Percentiles rank a stretch among this genome's conserved stretches.
phyloP scores from a whole-genome alignment of 2,888 invertebrate genomes.

The Mantis religiosa region DNA sequence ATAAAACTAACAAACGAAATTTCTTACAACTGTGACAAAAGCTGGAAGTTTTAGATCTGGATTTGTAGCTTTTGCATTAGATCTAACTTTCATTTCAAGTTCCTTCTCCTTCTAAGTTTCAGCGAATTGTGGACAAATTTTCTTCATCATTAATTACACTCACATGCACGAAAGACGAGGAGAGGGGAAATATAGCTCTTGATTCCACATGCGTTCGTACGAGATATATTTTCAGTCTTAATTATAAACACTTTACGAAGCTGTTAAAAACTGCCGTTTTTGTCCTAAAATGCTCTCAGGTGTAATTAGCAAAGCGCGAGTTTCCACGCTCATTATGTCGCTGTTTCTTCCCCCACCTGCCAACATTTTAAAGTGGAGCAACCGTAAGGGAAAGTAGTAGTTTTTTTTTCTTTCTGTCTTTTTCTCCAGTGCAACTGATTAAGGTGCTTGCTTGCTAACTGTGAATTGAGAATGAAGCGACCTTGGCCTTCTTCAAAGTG shows the following conservation, averaged over 20 bases:
- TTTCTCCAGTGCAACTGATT: neutral
- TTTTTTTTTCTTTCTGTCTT: neutral
- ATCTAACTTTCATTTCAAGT: too few species aligned
- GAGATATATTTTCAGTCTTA: neutral
- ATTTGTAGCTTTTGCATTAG: too few species aligned
- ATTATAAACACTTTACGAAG: neutral
- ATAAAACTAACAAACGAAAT: too few species aligned
- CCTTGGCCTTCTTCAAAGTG: neutral
- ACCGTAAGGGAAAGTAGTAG: neutral
- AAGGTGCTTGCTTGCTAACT: neutral
- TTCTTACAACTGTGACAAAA: too few species aligned
- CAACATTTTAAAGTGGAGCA: neutral
- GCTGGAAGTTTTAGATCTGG: too few species aligned
- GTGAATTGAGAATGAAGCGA: neutral
- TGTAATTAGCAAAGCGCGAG: neutral
- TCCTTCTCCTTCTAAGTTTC: too few species aligned
- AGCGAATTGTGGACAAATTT: neutral
- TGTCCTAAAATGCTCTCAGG: neutral
- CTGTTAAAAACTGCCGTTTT: neutral
- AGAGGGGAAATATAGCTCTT: neutral
- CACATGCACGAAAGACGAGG: too few species aligned
- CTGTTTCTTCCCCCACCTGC: neutral
- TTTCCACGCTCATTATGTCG: neutral
- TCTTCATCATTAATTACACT: neutral
- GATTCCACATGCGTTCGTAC: neutral